A percentile compares a stretch with the other conserved stretches of the same genome.
Conservation (phyloP, 1,140 invertebrate species). For the Sipha flava region DNA sequence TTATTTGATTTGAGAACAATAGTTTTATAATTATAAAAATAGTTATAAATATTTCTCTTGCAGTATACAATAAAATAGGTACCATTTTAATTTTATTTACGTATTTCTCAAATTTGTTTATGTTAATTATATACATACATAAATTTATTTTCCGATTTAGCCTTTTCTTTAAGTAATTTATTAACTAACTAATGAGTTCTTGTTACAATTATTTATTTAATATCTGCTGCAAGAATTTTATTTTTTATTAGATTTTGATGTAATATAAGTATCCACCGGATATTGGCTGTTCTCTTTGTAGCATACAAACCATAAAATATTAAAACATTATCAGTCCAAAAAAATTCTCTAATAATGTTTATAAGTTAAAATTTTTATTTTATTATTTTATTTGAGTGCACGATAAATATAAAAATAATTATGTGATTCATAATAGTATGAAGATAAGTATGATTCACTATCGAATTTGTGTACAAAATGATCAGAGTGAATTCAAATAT, state of each 20-base stretch:
- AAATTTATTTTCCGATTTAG: too few species aligned
- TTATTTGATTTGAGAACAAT: too few species aligned
- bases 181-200: not conserved
- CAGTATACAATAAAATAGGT: too few species aligned
- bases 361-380: not conserved
- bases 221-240: slow-evolving; percentile 1
- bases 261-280: not conserved
- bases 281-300: not conserved
- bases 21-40: too few species aligned
- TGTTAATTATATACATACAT: too few species aligned
- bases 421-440: not conserved
- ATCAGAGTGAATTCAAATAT: not conserved
- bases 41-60: too few species aligned
- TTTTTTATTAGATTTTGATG: not conserved
- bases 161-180: too few species aligned
- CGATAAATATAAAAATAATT: not conserved
- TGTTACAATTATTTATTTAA: not conserved
- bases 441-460: too few species aligned
- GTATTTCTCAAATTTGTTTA: not conserved
- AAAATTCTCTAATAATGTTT: not conserved
- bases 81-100: too few species aligned
- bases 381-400: not conserved
- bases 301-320: not conserved
- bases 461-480: not conserved
- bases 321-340: not conserved